Evolutionary conservation across 2,797 vertebrate species (phyloP).

Genomic region (Acomys russatus): DNA sequence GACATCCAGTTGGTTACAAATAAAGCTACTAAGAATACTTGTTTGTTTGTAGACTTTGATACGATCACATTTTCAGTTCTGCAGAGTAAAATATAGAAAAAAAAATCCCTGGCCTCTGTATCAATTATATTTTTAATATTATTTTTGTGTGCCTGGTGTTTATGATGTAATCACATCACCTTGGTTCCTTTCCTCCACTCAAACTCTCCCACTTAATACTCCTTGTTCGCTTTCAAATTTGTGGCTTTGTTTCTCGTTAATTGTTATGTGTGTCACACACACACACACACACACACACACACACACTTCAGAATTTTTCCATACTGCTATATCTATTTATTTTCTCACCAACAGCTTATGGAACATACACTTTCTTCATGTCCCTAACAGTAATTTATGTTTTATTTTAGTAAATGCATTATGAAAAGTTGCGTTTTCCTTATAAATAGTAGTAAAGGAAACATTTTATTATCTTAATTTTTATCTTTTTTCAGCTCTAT

Average conservation of each 20-base stretch:
- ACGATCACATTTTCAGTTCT: background rate
- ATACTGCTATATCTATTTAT: background rate
- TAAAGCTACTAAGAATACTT: background rate
- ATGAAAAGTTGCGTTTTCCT: background rate
- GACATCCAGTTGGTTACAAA: no score
- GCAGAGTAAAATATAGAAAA: no score
- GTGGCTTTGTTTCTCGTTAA: no score
- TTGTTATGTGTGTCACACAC: no score
- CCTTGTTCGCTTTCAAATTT: no score
- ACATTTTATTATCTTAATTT: background rate
- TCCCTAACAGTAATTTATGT: background rate
- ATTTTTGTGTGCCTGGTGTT: no score
- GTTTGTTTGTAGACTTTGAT: background rate
- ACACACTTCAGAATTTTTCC: background rate
- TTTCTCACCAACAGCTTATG: background rate
- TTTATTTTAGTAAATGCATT: background rate
- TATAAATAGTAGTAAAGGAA: background rate
- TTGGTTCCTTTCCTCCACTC: no score
- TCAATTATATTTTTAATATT: no score
- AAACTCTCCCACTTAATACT: no score
- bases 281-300: no score
- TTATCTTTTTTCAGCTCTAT: background rate
- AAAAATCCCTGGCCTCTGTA: no score
- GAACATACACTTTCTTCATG: background rate
- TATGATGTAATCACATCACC: no score